Conservation (phyloP, 2,797 vertebrate genomes). For the Myoxocephalus aenaeus region DNA sequence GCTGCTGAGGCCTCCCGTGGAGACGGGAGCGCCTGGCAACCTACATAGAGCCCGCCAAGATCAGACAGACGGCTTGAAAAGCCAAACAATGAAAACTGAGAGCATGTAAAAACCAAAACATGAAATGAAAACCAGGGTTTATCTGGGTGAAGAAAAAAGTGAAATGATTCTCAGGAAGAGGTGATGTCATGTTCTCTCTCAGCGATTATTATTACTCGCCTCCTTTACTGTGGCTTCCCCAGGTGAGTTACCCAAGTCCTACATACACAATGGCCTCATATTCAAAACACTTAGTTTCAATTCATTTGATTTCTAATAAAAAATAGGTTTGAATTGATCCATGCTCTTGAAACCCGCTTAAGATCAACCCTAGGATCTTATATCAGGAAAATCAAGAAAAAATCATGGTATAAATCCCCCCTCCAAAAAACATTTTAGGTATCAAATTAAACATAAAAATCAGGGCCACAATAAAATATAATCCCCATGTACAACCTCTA, state of each 20-base stretch:
- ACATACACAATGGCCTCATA: neutral
- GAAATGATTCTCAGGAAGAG: conserved; percentile 33
- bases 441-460: no score
- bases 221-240: neutral
- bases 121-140: conserved; percentile 51
- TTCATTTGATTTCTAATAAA: neutral
- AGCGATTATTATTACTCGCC: neutral
- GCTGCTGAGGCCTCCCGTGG: conserved; percentile 63
- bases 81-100: conserved; percentile 64
- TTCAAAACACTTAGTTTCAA: neutral
- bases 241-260: neutral
- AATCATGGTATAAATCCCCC: no score
- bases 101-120: conserved; percentile 15
- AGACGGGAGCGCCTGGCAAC: conserved; percentile 63
- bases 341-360: neutral
- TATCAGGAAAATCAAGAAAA: no score
- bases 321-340: neutral
- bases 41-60: conserved; percentile 61
- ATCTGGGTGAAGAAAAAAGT: conserved; percentile 31
- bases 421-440: no score
- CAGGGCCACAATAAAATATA: no score
- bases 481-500: no score
- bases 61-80: conserved; percentile 58
- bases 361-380: neutral
- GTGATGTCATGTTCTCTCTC: conserved; percentile 39